phyloP scores from a whole-genome alignment of 2,113 vertebrate species.

The Calyptommatus sinebrachiatus region DNA sequence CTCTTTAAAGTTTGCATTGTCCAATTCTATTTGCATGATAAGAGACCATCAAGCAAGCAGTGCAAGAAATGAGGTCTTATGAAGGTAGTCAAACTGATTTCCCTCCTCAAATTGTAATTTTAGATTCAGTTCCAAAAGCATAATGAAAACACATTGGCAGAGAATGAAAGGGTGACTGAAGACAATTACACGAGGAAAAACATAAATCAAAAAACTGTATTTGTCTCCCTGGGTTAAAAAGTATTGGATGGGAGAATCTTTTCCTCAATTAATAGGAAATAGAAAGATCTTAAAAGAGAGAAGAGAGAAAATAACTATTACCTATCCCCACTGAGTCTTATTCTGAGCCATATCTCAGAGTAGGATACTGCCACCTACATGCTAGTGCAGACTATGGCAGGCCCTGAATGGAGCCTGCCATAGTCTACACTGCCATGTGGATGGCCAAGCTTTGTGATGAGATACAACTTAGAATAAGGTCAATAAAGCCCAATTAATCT shows the following conservation, averaged over 20 bases:
- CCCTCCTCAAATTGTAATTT: conserved; percentile 3
- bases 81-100: conserved; percentile 38
- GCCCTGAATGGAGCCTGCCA: no score
- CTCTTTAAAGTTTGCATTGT: conserved; percentile 54
- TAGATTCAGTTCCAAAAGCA: conserved; percentile 11
- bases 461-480: no score
- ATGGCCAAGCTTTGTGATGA: no score
- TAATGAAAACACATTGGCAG: conserved; percentile 13
- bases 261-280: neutral
- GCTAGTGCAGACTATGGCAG: no score
- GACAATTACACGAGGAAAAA: conserved; percentile 18
- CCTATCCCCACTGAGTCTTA: no score
- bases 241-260: conserved; percentile 6
- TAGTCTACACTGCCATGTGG: no score
- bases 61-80: conserved; percentile 38
- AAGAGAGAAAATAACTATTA: no score
- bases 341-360: no score
- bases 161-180: neutral
- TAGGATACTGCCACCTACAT: no score
- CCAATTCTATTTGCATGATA: conserved; percentile 49
- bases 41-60: conserved; percentile 39
- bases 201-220: conserved; percentile 7
- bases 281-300: no score
- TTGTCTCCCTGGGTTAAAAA: neutral
- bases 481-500: no score